Evolutionary conservation across 2,113 vertebrate genomes (phyloP).

Genomic region (Ailurus styani): DNA sequence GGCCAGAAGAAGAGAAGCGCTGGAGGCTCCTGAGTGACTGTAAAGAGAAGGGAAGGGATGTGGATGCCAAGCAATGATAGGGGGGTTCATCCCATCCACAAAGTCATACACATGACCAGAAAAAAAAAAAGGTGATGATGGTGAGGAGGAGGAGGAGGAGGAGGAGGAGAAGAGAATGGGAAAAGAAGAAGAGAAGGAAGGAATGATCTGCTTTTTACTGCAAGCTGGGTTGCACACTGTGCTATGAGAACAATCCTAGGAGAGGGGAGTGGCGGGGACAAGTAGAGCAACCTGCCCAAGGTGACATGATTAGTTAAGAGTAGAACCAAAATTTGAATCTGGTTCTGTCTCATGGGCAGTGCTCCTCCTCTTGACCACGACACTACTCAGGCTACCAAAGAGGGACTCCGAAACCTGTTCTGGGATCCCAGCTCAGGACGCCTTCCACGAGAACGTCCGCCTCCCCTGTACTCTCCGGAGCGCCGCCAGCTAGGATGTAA

Average conservation of each 20-base stretch:
- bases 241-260: not conserved
- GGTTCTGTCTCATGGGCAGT: not conserved
- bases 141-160: accelerated
- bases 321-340: not conserved
- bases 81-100: not conserved
- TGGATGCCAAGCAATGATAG: not conserved
- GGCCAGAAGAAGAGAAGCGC: not conserved
- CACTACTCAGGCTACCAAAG: not conserved
- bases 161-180: not conserved
- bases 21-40: not conserved
- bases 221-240: not conserved
- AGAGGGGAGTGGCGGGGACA: not conserved
- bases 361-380: not conserved
- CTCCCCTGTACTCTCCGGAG: not conserved
- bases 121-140: not conserved
- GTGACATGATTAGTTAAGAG: not conserved
- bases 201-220: not conserved
- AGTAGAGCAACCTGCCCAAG: not conserved
- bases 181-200: too few species aligned
- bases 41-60: not conserved
- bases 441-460: not conserved
- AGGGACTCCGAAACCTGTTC: not conserved
- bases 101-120: not conserved
- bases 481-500: not conserved
- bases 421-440: not conserved